Evolutionary conservation across 2,888 invertebrate species (phyloP), one percentile per base, ranked within the genome.

Genomic region (Neocrepidodera transversa): DNA sequence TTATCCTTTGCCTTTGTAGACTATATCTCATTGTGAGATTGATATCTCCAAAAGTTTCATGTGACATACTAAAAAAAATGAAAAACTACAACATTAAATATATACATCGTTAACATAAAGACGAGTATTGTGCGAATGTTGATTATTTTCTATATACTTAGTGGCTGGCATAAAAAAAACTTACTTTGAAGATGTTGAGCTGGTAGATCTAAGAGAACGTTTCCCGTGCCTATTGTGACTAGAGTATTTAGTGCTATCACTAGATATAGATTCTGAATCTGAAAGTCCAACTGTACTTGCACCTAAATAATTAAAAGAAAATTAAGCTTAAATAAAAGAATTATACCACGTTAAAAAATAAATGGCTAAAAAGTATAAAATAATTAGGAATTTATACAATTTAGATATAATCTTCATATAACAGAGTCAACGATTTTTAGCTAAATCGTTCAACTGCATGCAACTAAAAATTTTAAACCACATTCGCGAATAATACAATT

Each of bases 1-100:
- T 85, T 11, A 97, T 83, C 59, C 89, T 88, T 79, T 94, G 93
- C 50, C 93, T 84, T 71, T 88, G 90, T 56, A 87, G 84, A 73
- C 92, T 92, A 81, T 95, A 95, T 52, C 91, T 87, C 43, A 95
- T 81, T 0, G 95, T 92, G 45, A 96, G 76, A 74, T 93, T 67
- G 94, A 90, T 64, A 91, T 86, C 63, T 43, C 65, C 68, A n/a
- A 52, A 42, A n/a, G 17, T 17, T 26, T 61, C 58, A 16, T 53
- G 54, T 17, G 56, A 51, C 14, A 23, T 47, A 20, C 62, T 63
- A 23, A 38, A 63, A 65, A 20, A 47, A 14, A 36, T n/a, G 8
- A 14, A 30, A 30, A 30, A 7, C 3, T 2, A 30, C 2, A 30
- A n/a, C 5, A n/a, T n/a, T 2, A 7, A 30, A 30, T 30, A 7